phyloP scores from a whole-genome alignment of 2,113 vertebrate genomes.

The Limnothrissa miodon region DNA sequence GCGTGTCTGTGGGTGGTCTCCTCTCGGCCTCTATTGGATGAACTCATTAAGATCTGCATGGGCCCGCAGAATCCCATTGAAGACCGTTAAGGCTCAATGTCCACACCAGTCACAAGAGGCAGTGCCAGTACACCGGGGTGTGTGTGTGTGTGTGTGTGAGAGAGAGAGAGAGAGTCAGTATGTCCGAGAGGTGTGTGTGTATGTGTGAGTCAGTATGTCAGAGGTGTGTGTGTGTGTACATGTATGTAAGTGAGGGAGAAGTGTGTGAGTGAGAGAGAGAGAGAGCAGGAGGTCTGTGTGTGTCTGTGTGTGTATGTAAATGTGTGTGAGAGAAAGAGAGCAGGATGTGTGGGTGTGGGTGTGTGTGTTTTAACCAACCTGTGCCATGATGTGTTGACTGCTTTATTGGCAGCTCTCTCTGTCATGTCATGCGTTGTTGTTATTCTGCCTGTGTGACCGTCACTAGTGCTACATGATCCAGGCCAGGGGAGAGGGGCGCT shows the following conservation, averaged over 20 bases:
- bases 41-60: background rate
- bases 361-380: background rate
- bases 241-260: background rate
- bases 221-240: background rate
- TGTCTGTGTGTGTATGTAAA: background rate
- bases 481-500: background rate
- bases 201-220: too few species aligned
- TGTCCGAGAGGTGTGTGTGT: background rate
- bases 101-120: background rate
- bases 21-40: background rate
- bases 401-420: background rate
- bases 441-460: background rate
- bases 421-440: conserved; percentile 1
- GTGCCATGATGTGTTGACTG: background rate
- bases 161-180: too few species aligned
- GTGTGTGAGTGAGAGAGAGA: background rate
- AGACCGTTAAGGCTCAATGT: background rate
- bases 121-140: too few species aligned
- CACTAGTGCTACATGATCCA: background rate
- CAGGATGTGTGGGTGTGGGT: background rate
- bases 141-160: too few species aligned
- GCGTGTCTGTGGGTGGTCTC: background rate
- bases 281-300: background rate
- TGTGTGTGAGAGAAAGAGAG: background rate
- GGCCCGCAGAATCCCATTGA: background rate